Evolutionary conservation across 2,113 vertebrate genomes (phyloP).

Genomic region (Coregonus clupeaformis): DNA sequence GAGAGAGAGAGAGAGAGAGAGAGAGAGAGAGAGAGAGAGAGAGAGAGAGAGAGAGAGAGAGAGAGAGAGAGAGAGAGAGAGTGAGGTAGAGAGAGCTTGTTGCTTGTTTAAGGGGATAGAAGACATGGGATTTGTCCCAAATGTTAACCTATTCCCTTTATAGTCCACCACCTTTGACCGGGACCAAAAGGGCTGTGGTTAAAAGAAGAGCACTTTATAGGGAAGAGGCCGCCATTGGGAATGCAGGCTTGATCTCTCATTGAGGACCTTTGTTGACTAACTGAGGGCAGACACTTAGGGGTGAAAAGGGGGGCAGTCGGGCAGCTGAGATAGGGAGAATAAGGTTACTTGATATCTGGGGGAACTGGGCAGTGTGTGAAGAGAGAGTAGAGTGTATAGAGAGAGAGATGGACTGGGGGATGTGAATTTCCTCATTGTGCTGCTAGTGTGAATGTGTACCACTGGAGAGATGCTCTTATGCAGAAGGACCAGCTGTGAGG

Average conservation of each 20-base stretch:
- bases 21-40: too few relatives aligned
- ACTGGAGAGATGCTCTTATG: neutral
- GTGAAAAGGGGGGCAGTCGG: constrained; percentile 14
- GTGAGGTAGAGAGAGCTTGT: too few relatives aligned
- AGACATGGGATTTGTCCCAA: too few relatives aligned
- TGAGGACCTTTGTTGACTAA: constrained; percentile 41
- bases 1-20: too few relatives aligned
- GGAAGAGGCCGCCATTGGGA: too few relatives aligned
- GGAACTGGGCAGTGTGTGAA: neutral
- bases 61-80: too few relatives aligned
- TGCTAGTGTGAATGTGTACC: neutral
- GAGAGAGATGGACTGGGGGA: neutral
- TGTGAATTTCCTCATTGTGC: neutral
- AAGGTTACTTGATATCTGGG: neutral
- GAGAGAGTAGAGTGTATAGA: neutral
- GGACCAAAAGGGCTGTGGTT: too few relatives aligned
- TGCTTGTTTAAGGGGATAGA: too few relatives aligned
- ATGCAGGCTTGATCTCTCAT: neutral
- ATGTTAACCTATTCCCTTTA: too few relatives aligned
- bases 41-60: too few relatives aligned
- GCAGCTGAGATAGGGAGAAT: constrained; percentile 31
- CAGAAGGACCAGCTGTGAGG: neutral
- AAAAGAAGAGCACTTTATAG: too few relatives aligned
- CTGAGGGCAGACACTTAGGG: constrained; percentile 44
- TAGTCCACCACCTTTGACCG: too few relatives aligned